A percentile compares a stretch with the other conserved stretches of the same genome.
Conservation (phyloP, 2,797 vertebrate species). For the Hapalemur alaotrensis region DNA sequence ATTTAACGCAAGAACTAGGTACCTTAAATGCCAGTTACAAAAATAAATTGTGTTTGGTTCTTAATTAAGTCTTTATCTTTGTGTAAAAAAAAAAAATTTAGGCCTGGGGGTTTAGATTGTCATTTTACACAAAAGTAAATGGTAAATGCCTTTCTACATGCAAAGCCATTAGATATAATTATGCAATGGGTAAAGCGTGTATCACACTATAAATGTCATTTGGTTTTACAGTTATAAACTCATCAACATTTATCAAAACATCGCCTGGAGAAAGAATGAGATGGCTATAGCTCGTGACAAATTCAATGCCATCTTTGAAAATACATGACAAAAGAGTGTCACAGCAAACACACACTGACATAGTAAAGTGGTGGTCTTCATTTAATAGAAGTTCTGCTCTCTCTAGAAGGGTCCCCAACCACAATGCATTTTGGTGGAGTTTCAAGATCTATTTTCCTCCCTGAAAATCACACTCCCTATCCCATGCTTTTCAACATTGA, state of each 20-base stretch:
- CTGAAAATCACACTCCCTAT: not conserved
- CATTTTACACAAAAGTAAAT: slow-evolving; percentile 83
- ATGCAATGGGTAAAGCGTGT: slow-evolving; percentile 83
- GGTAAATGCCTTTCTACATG: slow-evolving; percentile 82
- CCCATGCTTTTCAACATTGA: not conserved
- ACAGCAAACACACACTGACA: not conserved
- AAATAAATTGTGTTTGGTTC: slow-evolving; percentile 80
- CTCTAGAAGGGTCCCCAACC: not conserved
- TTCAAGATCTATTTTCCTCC: not conserved
- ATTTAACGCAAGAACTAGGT: slow-evolving; percentile 67
- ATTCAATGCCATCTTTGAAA: slow-evolving; percentile 73
- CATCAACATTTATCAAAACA: slow-evolving; percentile 88
- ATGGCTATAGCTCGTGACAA: slow-evolving; percentile 72
- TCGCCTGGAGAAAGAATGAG: slow-evolving; percentile 81
- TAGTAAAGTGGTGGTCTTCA: not conserved
- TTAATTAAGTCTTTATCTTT: slow-evolving; percentile 84
- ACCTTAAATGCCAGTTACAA: slow-evolving; percentile 78
- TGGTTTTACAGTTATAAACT: slow-evolving; percentile 87
- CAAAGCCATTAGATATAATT: slow-evolving; percentile 85
- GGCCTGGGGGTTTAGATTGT: slow-evolving; percentile 82
- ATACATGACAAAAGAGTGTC: slow-evolving; percentile 64
- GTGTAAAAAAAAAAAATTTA: slow-evolving; percentile 57
- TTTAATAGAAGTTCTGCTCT: slow-evolving; percentile 48
- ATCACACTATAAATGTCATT: slow-evolving; percentile 84
- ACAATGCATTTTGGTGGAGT: not conserved